Evolutionary conservation across 2,797 vertebrate genomes (phyloP).

Genomic region (Enteromius trimaculatus): DNA sequence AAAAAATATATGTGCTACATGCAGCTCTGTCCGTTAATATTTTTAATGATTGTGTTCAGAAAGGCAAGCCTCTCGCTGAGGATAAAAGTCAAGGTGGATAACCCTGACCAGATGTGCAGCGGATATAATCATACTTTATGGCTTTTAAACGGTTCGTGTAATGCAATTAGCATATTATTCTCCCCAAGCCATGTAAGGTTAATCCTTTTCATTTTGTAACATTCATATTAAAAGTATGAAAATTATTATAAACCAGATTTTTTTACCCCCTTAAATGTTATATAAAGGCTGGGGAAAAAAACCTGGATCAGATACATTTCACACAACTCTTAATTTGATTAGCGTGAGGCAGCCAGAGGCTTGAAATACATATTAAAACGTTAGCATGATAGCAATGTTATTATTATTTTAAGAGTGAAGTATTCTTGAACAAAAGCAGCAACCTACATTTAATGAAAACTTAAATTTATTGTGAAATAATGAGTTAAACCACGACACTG

Average conservation of each 20-base stretch:
- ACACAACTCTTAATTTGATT: neutral
- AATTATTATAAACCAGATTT: neutral
- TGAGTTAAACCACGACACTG: slow-evolving; percentile 65
- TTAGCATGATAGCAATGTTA: neutral
- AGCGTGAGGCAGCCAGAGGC: neutral
- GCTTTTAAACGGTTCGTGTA: neutral
- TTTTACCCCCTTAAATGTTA: neutral
- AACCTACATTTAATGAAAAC: slow-evolving; percentile 44
- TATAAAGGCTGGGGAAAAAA: neutral
- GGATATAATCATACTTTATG: slow-evolving; percentile 21
- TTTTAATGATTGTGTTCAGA: neutral
- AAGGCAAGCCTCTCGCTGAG: slow-evolving; percentile 15
- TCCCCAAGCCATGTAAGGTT: slow-evolving; percentile 12
- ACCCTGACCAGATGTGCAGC: slow-evolving; percentile 21
- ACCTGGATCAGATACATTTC: neutral
- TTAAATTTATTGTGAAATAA: slow-evolving; percentile 77
- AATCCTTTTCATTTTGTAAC: neutral
- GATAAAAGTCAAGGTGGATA: slow-evolving; percentile 18
- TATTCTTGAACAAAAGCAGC: slow-evolving; percentile 1
- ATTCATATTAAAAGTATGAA: neutral
- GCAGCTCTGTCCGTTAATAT: neutral
- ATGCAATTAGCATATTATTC: slow-evolving; percentile 16
- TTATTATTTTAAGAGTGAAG: neutral
- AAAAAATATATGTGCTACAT: slow-evolving; percentile 1
- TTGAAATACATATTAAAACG: neutral